A percentile compares a stretch with the other conserved stretches of the same genome.
Conservation (phyloP, 1,140 invertebrate species). For the Augochlora pura region DNA sequence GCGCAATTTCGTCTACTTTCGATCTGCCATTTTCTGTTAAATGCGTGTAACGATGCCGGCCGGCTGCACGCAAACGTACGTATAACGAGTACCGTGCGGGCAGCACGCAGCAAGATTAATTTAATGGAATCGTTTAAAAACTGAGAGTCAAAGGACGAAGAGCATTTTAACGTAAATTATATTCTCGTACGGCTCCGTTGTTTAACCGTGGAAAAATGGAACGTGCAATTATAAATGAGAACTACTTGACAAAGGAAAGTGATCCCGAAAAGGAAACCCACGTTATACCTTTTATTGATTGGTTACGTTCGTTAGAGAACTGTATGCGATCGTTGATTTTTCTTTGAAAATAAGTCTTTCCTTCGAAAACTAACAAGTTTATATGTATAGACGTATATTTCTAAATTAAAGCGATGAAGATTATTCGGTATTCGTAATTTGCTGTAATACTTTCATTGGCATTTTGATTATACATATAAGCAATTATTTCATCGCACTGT, state of each 20-base stretch:
- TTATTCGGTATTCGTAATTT: too few relatives aligned
- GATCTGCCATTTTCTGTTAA: not conserved
- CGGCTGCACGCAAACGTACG: not conserved
- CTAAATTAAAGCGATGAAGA: too few relatives aligned
- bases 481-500: too few relatives aligned
- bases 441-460: too few relatives aligned
- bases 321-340: too few relatives aligned
- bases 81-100: not conserved
- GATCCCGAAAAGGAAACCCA: not conserved
- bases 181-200: not conserved
- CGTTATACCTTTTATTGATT: not conserved
- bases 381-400: too few relatives aligned
- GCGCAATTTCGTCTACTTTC: not conserved
- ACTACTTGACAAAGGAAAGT: not conserved
- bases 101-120: not conserved
- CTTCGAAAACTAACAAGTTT: too few relatives aligned
- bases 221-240: not conserved
- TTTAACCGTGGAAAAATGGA: not conserved
- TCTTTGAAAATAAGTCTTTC: too few relatives aligned
- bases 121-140: not conserved
- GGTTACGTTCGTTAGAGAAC: too few relatives aligned
- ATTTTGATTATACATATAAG: too few relatives aligned
- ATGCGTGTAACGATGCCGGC: not conserved
- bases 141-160: not conserved
- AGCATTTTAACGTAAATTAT: not conserved